Evolutionary conservation across 2,888 invertebrate species (phyloP), one percentile per base, ranked within the genome.

Genomic region (Ditula angustiorana): DNA sequence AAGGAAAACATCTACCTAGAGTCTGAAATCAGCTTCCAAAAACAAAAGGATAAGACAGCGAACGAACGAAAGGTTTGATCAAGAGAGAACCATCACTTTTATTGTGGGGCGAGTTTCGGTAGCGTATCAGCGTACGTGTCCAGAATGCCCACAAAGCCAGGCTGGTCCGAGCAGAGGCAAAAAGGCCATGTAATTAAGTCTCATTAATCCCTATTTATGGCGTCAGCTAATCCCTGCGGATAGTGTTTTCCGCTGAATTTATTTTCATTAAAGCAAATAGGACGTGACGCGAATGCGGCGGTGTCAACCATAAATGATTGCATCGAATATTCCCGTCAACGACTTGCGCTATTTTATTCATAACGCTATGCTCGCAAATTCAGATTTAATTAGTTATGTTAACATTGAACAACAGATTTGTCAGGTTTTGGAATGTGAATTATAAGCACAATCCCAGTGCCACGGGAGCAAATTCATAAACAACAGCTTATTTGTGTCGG

Each of bases 131-230:
- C 64, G 77, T 74, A 88, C 88, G 86, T 88, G 87, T 74, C 66
- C 74, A 69, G 84, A 82, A 85, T 82, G 66, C 73, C 68, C 66
- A 35, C 35, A 53, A 35, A 23, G 73, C 78, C 69, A 67, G 69
- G 60, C 60, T 65, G 62, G 56, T 61, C 61, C 65, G 52, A 67
- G 68, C 69, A 68, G 57, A 74, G 73, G 74, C 81, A 79, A 81
- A 85, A 81, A 81, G 79, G 79, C 77, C 75, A 80, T 80, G 79
- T 83, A 85, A 84, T 87, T 84, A 86, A 85, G 83, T 76, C 83
- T 82, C 81, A 86, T 87, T 87, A 81, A 88, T 85, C 83, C 80
- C 74, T 82, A 86, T 87, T 84, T 86, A 87, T 85, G 78, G 77
- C 72, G 71, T 67, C 74, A 67, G 75, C 74, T 82, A 83, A 85